Evolutionary conservation across 1,140 invertebrate genomes (phyloP), one percentile per base, ranked within the genome.

Genomic region (Neomicropteryx cornuta): DNA sequence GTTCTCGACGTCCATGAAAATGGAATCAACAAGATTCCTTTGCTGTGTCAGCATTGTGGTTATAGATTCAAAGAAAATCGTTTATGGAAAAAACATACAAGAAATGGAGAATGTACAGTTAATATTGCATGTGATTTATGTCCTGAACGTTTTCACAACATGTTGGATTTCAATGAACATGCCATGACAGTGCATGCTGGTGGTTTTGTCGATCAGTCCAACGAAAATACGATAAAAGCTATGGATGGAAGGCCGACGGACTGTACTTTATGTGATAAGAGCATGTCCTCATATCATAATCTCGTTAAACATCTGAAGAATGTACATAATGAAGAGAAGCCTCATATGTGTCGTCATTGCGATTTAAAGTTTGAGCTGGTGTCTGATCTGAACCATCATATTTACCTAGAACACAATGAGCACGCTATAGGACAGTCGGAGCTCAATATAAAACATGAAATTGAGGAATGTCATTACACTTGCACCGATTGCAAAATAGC

Each of bases 401-500:
- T 66, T 36, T 67, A 66, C 39, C 51, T 53, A 39, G 56, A 61
- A 38, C 64, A 68, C 45, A 62, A 62, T 20, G 58, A 66, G 41
- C 50, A 55, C 43, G 43, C 53, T 3, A 18, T 61, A 19, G 54
- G 56, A 11, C 39, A 51, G 33, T 45, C 52, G 21, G 23, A 62
- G 32, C 56, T 56, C 2, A 60, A 65, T 34, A 60, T 62, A 11
- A 67, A 68, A 35, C 60, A 66, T 35, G 62, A 66, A 47, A 55
- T 61, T 3, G 61, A 65, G 33, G 58, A 65, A 37, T 66, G 68
- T 41, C 64, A 68, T 42, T 72, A 72, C 44, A 70, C 67, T 10
- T 74, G 71, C 46, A 71, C 68, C 4, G 70, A 71, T 48, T 72
- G 70, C 34, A 67, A 68, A 38, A 66, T 64, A 13, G 67, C 71